phyloP scores from a whole-genome alignment of 23 tunicate species.

The Ciona savignyi region DNA sequence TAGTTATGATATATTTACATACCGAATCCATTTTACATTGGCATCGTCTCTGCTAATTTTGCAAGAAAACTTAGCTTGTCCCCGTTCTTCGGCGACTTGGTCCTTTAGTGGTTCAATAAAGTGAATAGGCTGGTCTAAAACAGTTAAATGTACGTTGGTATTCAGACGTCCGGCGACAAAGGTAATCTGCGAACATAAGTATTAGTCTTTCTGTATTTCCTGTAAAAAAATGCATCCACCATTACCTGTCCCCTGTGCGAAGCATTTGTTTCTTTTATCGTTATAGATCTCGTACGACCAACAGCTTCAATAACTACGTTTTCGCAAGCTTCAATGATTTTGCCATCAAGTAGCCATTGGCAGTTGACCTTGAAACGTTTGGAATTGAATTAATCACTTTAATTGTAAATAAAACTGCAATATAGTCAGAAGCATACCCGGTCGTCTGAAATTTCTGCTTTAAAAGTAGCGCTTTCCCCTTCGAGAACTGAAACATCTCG shows the following conservation, averaged over 20 bases:
- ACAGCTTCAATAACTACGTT: slow-evolving; percentile 14
- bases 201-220: too few species aligned
- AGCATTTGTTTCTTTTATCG: slow-evolving; percentile 13
- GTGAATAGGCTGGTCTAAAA: neutral
- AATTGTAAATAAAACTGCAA: neutral
- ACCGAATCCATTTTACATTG: slow-evolving; percentile 61
- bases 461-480: slow-evolving; percentile 46
- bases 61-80: slow-evolving; percentile 39
- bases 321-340: slow-evolving; percentile 10
- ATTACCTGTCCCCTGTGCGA: slow-evolving; percentile 31
- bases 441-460: slow-evolving; percentile 54
- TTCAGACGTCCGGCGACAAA: slow-evolving; percentile 9
- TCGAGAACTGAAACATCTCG: slow-evolving; percentile 38
- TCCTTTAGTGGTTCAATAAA: slow-evolving; percentile 44
- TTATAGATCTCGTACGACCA: slow-evolving; percentile 20
- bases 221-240: too few species aligned
- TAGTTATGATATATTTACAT: neutral
- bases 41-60: slow-evolving; percentile 28
- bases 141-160: slow-evolving; percentile 4
- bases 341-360: slow-evolving; percentile 35
- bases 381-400: neutral
- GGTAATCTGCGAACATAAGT: slow-evolving; percentile 6
- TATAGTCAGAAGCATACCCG: slow-evolving; percentile 10
- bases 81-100: slow-evolving; percentile 26
- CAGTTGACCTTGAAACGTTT: slow-evolving; percentile 7